These are phyloP conservation scores for Musca vetustissima DNA, from an alignment of 1,140 invertebrate species.

Conservation along the genomic window DNA sequence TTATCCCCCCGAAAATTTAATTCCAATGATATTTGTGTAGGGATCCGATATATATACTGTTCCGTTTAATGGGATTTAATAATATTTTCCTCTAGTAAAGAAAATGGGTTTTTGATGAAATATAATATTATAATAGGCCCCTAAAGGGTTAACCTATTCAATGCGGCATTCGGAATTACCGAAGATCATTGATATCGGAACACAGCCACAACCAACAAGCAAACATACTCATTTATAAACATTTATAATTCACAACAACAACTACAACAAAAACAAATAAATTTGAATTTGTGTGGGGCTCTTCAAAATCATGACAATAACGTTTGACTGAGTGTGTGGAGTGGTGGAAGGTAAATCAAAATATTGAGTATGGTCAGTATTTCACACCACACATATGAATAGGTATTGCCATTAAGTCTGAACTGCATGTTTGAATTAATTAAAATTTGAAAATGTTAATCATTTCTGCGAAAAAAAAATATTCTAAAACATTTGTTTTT, in stretches of 20 bases:
- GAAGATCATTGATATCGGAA: neutral
- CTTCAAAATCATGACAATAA: neutral
- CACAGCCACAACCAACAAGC: neutral
- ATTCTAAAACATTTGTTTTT: no score
- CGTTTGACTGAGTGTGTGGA: neutral
- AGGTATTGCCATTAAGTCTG: no score
- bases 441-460: neutral
- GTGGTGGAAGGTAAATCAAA: no score
- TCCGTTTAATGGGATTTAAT: no score
- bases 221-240: neutral
- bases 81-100: no score
- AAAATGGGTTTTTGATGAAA: no score
- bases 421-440: no score
- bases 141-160: neutral
- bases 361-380: constrained; percentile 13
- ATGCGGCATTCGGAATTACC: constrained; percentile 12
- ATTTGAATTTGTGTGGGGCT: neutral
- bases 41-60: no score
- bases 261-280: neutral
- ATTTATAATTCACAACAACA: constrained; percentile 3
- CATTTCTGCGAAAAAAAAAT: neutral
- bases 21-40: no score
- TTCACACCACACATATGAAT: no score
- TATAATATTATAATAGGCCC: no score
- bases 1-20: no score